A percentile compares a stretch with the other conserved stretches of the same genome.
These are phyloP conservation scores for Drosophila histrio DNA, from an alignment of 2,888 invertebrate species.

Conservation along the genomic window DNA sequence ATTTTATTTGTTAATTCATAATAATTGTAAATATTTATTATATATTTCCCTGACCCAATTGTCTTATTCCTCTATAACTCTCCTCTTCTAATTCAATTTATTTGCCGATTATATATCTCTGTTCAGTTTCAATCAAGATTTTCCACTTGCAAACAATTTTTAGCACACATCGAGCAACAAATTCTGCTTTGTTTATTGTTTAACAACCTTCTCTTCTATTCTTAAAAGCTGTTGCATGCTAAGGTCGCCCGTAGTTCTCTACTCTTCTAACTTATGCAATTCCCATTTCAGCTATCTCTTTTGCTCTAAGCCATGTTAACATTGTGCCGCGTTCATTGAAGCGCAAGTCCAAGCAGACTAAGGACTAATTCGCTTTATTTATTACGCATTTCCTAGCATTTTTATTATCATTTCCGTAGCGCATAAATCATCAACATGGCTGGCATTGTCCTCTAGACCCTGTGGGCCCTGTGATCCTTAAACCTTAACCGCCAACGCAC, in stretches of 20 bases:
- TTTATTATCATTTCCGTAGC: constrained; percentile 77
- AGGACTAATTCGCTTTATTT: constrained; percentile 73
- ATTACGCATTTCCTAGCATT: constrained; percentile 76
- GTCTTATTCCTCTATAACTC: too few species aligned
- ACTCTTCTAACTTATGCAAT: neutral
- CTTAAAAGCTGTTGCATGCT: constrained; percentile 31
- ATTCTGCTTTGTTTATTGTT: neutral
- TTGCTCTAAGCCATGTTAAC: constrained; percentile 6
- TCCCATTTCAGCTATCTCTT: neutral
- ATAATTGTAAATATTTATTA: too few species aligned
- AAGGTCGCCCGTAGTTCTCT: neutral
- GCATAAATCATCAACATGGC: constrained; percentile 71
- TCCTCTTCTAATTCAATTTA: neutral
- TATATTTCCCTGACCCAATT: too few species aligned
- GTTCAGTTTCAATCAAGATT: neutral
- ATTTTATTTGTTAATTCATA: too few species aligned
- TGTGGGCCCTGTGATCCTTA: constrained; percentile 32
- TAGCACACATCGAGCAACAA: neutral
- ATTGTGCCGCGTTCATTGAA: constrained; percentile 45
- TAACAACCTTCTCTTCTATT: too few species aligned
- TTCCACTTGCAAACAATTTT: neutral
- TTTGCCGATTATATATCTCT: neutral
- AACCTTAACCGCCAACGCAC: constrained; percentile 34
- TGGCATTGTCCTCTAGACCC: constrained; percentile 41
- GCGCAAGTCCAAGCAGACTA: constrained; percentile 42